Conservation (phyloP, 2,888 invertebrate species). For the Campaea margaritaria region DNA sequence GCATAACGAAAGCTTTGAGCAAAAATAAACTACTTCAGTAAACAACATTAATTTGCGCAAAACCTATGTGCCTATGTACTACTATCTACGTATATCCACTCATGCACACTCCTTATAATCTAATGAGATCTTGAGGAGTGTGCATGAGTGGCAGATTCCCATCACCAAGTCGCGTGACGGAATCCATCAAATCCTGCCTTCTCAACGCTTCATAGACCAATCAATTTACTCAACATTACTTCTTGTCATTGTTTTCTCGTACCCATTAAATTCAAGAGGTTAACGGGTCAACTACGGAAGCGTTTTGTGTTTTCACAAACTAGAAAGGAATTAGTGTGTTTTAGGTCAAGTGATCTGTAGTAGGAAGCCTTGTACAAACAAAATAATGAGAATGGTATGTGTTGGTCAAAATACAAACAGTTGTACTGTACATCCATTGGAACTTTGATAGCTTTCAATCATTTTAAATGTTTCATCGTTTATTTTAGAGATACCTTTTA, state of each 20-base stretch:
- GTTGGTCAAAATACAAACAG: too few species aligned
- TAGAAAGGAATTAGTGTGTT: constrained; percentile 28
- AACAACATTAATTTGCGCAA: constrained; percentile 6
- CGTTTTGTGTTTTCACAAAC: constrained; percentile 19
- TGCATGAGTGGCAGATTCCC: not conserved
- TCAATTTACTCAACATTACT: constrained; percentile 4
- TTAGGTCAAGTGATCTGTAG: constrained; percentile 27
- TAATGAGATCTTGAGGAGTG: too few species aligned
- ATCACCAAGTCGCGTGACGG: not conserved
- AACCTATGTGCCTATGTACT: constrained; percentile 7
- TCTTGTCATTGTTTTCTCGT: not conserved
- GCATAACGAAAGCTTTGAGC: constrained; percentile 26
- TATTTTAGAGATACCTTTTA: too few species aligned
- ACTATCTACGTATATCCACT: too few species aligned
- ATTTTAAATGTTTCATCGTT: too few species aligned
- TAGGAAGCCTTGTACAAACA: too few species aligned
- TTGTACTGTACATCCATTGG: too few species aligned
- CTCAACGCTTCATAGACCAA: constrained; percentile 6
- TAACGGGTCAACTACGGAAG: constrained; percentile 19
- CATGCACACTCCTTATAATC: too few species aligned
- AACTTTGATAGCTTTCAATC: too few species aligned
- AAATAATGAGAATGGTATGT: too few species aligned
- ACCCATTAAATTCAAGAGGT: constrained; percentile 6
- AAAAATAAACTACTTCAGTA: constrained; percentile 15
- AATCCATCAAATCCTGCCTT: constrained; percentile 2